A percentile compares a stretch with the other conserved stretches of the same genome.
phyloP scores from a whole-genome alignment of 2,113 vertebrate species.

The Salminus brasiliensis region DNA sequence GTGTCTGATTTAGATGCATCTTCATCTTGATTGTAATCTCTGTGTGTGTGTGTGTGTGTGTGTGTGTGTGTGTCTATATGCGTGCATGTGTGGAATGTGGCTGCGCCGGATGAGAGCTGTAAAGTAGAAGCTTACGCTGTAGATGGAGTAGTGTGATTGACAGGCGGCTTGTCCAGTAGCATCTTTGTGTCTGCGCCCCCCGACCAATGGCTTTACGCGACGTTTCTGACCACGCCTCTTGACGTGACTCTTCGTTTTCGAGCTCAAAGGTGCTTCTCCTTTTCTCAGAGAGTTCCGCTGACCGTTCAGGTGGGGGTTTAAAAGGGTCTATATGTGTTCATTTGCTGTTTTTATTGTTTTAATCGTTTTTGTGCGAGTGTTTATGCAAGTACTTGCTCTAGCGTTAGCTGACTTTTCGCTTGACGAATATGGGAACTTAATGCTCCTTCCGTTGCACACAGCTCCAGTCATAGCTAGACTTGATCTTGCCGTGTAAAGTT shows the following conservation, averaged over 20 bases:
- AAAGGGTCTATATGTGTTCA: neutral
- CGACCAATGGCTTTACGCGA: conserved; percentile 39
- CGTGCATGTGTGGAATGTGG: conserved; percentile 7
- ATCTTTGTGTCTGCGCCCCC: neutral
- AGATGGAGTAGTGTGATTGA: conserved; percentile 46
- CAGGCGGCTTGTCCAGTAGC: conserved; percentile 21
- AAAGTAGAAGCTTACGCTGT: neutral
- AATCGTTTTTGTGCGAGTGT: neutral
- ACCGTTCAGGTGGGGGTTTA: conserved; percentile 23
- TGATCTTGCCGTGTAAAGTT: neutral
- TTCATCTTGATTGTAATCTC: neutral
- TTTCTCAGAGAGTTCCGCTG: neutral
- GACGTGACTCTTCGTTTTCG: neutral
- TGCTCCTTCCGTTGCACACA: too few species aligned
- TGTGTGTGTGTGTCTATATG: too few species aligned
- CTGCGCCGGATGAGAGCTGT: neutral
- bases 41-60: neutral
- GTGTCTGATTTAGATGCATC: neutral
- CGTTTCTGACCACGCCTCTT: conserved; percentile 16
- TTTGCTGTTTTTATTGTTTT: neutral
- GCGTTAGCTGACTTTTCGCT: too few species aligned
- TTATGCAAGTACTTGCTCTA: too few species aligned
- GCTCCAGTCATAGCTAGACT: too few species aligned
- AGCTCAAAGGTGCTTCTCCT: neutral
- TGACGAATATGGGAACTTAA: too few species aligned